Evolutionary conservation across 1,140 invertebrate genomes (phyloP).

Genomic region (Colletes gigas): DNA sequence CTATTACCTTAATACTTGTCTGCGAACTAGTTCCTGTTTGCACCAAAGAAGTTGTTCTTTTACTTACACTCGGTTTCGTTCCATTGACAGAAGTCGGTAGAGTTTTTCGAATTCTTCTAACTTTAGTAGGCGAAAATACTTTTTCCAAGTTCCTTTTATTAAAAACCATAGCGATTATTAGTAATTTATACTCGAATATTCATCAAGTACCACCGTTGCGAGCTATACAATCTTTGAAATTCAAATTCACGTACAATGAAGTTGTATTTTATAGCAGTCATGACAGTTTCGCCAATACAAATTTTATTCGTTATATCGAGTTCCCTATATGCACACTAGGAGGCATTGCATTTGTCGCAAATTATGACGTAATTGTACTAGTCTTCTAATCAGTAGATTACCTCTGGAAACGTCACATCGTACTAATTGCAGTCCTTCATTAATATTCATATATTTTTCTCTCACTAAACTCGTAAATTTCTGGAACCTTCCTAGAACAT

Average conservation of each 20-base stretch:
- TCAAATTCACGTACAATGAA: conserved; percentile 19
- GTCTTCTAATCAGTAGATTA: too few relatives aligned
- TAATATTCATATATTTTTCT: too few relatives aligned
- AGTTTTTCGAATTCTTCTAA: conserved; percentile 58
- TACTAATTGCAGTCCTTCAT: too few relatives aligned
- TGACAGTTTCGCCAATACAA: too few relatives aligned
- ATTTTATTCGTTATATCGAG: too few relatives aligned
- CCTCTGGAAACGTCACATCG: too few relatives aligned
- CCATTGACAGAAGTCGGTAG: conserved; percentile 19
- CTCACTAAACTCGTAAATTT: too few relatives aligned
- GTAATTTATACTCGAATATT: background rate
- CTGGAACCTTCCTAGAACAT: too few relatives aligned
- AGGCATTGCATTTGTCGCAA: too few relatives aligned
- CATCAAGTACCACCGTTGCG: conserved; percentile 21
- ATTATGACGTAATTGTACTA: too few relatives aligned
- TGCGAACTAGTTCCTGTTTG: conserved; percentile 57
- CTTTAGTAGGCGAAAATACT: conserved; percentile 70
- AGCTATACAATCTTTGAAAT: conserved; percentile 41
- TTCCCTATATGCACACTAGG: too few relatives aligned
- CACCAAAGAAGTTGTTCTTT: conserved; percentile 38
- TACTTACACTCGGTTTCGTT: conserved; percentile 65
- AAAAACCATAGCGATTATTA: conserved; percentile 68
- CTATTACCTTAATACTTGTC: conserved; percentile 87
- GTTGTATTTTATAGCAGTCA: too few relatives aligned
- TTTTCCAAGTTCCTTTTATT: conserved; percentile 71